These are phyloP conservation scores for Cabera pusaria DNA, from an alignment of 2,888 invertebrate genomes.

Conservation along the genomic window DNA sequence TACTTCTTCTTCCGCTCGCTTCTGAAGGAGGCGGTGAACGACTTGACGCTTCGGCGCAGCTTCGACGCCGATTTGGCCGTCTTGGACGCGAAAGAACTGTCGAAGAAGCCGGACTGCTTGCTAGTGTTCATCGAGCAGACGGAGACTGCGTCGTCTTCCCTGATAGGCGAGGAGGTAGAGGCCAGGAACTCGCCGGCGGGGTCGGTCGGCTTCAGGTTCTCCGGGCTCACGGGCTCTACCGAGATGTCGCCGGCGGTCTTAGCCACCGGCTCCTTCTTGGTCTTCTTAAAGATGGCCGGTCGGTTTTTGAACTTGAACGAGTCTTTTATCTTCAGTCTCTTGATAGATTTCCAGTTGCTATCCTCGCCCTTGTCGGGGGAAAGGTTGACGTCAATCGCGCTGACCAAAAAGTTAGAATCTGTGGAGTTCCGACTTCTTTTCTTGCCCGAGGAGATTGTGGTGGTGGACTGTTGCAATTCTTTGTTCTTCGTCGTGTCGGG, in stretches of 20 bases:
- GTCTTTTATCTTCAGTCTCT: conserved; percentile 77
- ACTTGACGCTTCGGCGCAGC: conserved; percentile 74
- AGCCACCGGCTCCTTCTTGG: conserved; percentile 68
- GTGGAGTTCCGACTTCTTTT: conserved; percentile 78
- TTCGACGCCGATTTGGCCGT: conserved; percentile 77
- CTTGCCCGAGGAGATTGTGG: conserved; percentile 76
- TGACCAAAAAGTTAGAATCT: conserved; percentile 74
- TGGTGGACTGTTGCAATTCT: conserved; percentile 70
- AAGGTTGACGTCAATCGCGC: conserved; percentile 60
- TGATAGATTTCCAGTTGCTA: conserved; percentile 78
- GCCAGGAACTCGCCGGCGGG: conserved; percentile 72
- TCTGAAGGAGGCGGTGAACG: conserved; percentile 79
- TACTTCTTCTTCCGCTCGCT: conserved; percentile 80
- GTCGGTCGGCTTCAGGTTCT: conserved; percentile 68
- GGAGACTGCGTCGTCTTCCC: conserved; percentile 74
- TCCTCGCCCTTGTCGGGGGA: conserved; percentile 76
- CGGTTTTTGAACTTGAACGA: conserved; percentile 79
- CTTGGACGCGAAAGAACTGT: conserved; percentile 77
- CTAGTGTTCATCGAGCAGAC: conserved; percentile 76
- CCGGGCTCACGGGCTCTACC: conserved; percentile 69
- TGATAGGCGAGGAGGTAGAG: conserved; percentile 74
- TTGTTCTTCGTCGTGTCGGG: conserved; percentile 60
- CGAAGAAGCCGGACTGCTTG: conserved; percentile 78
- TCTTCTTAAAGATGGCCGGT: conserved; percentile 74
- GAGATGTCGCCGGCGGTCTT: conserved; percentile 70